Evolutionary conservation across 2,888 invertebrate genomes (phyloP).

Genomic region (Fragum fragum): DNA sequence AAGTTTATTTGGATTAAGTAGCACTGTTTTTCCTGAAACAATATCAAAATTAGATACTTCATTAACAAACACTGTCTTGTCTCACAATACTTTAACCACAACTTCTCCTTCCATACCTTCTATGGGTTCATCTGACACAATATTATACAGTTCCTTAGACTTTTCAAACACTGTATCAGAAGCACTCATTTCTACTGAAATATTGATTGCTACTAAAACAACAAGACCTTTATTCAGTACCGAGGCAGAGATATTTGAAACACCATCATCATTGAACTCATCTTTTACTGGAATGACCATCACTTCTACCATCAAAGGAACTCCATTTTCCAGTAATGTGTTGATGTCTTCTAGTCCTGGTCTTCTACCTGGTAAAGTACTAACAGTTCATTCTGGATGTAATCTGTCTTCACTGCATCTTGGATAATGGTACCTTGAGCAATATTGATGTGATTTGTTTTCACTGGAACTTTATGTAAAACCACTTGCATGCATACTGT

Average conservation of each 20-base stretch:
- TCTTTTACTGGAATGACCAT: conserved; percentile 9
- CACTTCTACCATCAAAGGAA: not conserved
- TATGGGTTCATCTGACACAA: not conserved
- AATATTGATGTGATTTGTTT: no score
- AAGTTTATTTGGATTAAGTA: no score
- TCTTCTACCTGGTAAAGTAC: conserved; percentile 27
- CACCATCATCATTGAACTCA: not conserved
- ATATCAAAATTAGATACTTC: no score
- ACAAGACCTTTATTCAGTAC: not conserved
- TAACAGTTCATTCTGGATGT: conserved; percentile 3
- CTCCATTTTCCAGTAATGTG: conserved; percentile 11
- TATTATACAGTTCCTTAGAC: not conserved
- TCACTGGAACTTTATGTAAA: not conserved
- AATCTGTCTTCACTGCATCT: not conserved
- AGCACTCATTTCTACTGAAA: not conserved
- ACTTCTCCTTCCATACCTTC: not conserved
- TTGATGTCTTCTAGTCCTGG: conserved; percentile 10
- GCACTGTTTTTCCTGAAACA: not conserved
- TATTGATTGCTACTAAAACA: not conserved
- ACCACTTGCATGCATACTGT: not conserved
- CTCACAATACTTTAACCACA: not conserved
- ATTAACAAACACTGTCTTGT: not conserved
- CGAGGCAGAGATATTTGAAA: not conserved
- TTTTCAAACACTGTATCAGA: not conserved
- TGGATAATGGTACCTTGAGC: not conserved